Percentiles rank a stretch among this genome's conserved stretches.
Evolutionary conservation across 2,888 invertebrate species (phyloP).

Genomic region (Dichetophora obliterata): DNA sequence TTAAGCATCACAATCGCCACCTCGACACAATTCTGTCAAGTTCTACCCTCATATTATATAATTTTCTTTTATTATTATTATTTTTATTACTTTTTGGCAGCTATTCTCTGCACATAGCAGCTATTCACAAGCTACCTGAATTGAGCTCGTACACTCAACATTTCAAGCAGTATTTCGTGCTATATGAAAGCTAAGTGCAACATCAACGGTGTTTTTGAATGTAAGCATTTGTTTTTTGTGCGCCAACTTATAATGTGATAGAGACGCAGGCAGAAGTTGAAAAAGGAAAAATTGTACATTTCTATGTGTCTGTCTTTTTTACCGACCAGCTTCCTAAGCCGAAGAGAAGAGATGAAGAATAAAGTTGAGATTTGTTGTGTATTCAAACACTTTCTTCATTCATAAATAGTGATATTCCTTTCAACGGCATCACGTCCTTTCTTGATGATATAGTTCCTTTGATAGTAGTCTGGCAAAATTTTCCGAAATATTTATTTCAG

Average conservation of each 20-base stretch:
- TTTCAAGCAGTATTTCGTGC: too few relatives aligned
- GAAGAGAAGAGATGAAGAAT: not conserved
- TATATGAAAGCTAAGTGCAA: too few relatives aligned
- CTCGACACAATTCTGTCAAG: conserved; percentile 12
- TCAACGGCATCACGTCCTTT: too few relatives aligned
- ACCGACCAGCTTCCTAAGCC: not conserved
- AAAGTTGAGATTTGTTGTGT: not conserved
- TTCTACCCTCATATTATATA: not conserved
- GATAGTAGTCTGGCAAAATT: too few relatives aligned
- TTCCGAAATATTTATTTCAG: too few relatives aligned
- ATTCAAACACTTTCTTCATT: not conserved
- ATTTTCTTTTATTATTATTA: not conserved
- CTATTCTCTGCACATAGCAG: too few relatives aligned
- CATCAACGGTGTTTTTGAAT: not conserved
- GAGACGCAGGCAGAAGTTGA: too few relatives aligned
- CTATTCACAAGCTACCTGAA: too few relatives aligned
- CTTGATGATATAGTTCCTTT: too few relatives aligned
- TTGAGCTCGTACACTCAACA: too few relatives aligned
- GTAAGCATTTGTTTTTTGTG: not conserved
- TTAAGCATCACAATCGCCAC: not conserved
- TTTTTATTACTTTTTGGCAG: not conserved
- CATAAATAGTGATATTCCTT: too few relatives aligned
- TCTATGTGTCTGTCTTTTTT: not conserved
- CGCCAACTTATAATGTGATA: not conserved
- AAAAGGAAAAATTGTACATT: too few relatives aligned